Conservation (phyloP, 2,797 vertebrate genomes). For the Melanotaenia boesemani region DNA sequence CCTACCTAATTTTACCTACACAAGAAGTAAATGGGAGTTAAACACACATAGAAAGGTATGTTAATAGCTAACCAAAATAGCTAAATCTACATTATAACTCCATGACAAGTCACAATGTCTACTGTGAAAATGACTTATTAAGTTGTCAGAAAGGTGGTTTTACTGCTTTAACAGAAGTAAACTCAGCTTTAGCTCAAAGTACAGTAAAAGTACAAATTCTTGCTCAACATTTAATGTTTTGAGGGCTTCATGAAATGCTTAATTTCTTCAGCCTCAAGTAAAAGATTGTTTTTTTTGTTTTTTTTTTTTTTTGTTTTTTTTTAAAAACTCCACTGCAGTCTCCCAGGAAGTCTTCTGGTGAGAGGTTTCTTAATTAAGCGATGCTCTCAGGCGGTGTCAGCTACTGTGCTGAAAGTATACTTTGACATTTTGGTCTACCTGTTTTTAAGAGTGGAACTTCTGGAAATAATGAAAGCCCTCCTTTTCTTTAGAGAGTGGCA, state of each 20-base stretch:
- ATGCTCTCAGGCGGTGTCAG: slow-evolving; percentile 17
- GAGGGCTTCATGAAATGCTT: neutral
- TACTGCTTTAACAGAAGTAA: slow-evolving; percentile 3
- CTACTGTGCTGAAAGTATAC: neutral
- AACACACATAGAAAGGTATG: neutral
- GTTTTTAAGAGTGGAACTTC: slow-evolving; percentile 18
- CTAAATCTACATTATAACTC: neutral
- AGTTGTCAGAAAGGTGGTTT: neutral
- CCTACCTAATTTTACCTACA: neutral
- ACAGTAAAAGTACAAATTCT: neutral
- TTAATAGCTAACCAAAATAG: neutral
- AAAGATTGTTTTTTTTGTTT: neutral
- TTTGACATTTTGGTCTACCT: slow-evolving; percentile 28
- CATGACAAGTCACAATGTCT: slow-evolving; percentile 4
- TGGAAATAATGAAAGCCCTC: neutral
- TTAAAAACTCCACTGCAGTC: neutral
- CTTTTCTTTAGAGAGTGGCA: slow-evolving; percentile 18
- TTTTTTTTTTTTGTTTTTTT: neutral
- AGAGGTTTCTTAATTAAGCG: slow-evolving; percentile 2
- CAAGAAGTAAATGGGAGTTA: slow-evolving; percentile 1
- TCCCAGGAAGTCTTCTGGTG: slow-evolving; percentile 11
- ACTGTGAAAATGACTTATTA: slow-evolving; percentile 7
- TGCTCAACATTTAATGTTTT: slow-evolving; percentile 2
- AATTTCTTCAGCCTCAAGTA: neutral
- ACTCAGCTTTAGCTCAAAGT: neutral